A percentile compares a stretch with the other conserved stretches of the same genome.
These are phyloP conservation scores for Watersipora subatra DNA, from an alignment of 1,140 invertebrate genomes.

Conservation along the genomic window DNA sequence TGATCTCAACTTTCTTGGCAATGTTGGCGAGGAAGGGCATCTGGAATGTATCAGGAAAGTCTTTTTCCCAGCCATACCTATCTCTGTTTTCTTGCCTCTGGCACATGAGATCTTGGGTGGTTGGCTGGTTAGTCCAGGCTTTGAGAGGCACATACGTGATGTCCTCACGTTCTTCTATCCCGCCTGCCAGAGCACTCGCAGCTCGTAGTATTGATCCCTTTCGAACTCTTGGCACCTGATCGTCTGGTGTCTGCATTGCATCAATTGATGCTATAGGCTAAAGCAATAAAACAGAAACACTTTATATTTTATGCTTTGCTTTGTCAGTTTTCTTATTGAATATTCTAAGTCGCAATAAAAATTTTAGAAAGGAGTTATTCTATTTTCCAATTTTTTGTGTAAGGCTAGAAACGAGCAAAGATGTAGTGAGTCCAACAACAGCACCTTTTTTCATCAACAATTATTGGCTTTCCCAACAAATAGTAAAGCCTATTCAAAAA, in stretches of 20 bases:
- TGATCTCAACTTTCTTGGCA: conserved; percentile 9
- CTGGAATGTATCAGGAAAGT: conserved; percentile 37
- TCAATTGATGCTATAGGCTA: neutral
- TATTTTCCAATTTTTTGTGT: no score
- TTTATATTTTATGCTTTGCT: no score
- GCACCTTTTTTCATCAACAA: no score
- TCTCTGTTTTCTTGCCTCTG: conserved; percentile 23
- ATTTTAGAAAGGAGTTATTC: no score
- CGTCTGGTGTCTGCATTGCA: neutral
- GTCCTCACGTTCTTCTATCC: conserved; percentile 30
- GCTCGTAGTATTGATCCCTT: conserved; percentile 32
- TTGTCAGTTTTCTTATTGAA: no score
- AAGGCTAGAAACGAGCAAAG: no score
- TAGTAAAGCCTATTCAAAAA: no score
- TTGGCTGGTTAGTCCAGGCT: conserved; percentile 34
- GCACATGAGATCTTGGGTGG: conserved; percentile 25
- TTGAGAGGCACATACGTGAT: conserved; percentile 32
- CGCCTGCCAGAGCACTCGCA: conserved; percentile 31
- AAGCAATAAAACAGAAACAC: no score
- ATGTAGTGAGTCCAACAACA: no score
- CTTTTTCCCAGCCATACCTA: conserved; percentile 37
- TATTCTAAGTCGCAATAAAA: no score
- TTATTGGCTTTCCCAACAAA: no score
- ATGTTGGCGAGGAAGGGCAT: conserved; percentile 40
- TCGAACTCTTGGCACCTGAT: conserved; percentile 13